These are phyloP conservation scores for Columba guinea DNA, from an alignment of 2,797 vertebrate species.

Conservation along the genomic window DNA sequence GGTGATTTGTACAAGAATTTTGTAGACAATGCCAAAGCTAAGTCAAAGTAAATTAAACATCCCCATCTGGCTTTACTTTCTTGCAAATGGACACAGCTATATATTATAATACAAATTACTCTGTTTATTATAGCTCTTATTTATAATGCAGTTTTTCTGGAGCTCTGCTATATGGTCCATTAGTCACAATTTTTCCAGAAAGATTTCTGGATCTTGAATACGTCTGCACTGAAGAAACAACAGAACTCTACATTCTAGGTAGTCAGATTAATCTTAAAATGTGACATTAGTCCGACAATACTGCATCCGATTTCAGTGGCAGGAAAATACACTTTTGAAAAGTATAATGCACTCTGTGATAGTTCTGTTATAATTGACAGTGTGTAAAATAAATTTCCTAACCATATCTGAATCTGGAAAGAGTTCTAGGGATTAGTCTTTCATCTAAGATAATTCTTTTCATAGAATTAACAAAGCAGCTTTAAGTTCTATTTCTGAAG, in stretches of 20 bases:
- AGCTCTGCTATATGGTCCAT: not conserved
- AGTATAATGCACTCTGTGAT: not conserved
- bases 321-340: not conserved
- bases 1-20: not conserved
- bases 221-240: not conserved
- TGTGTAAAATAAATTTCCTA: not conserved
- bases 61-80: conserved; percentile 26
- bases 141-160: not conserved
- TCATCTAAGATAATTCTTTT: not conserved
- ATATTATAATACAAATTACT: not conserved
- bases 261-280: not conserved
- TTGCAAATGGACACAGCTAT: not conserved
- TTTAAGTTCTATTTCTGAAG: not conserved
- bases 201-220: not conserved
- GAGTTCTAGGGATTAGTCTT: not conserved
- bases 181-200: not conserved
- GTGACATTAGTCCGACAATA: not conserved
- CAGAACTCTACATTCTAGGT: not conserved
- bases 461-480: not conserved
- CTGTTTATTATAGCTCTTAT: not conserved
- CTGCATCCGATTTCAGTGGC: not conserved
- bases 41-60: conserved; percentile 9
- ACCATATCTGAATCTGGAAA: not conserved
- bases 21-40: not conserved
- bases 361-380: not conserved